A percentile compares a stretch with the other conserved stretches of the same genome.
phyloP scores from a whole-genome alignment of 2,113 vertebrate species.

The Promerops cafer region DNA sequence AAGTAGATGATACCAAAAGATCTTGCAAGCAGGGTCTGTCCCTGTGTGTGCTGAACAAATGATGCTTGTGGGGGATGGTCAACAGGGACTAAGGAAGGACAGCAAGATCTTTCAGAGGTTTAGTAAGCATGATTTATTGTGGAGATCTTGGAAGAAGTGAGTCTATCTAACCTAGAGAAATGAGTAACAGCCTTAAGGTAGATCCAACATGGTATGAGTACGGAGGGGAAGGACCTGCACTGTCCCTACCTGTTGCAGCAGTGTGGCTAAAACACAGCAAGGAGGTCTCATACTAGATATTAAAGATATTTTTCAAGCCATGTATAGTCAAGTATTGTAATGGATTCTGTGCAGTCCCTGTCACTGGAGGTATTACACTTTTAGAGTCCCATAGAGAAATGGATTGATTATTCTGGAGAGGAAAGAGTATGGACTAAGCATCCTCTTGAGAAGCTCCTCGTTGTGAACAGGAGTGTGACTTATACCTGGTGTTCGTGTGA shows the following conservation, averaged over 20 bases:
- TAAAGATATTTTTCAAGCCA: not conserved
- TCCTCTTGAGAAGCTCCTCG: not conserved
- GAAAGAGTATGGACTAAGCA: not conserved
- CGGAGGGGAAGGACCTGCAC: not conserved
- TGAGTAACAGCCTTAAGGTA: not conserved
- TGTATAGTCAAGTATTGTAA: not conserved
- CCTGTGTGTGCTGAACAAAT: not conserved
- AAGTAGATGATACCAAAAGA: not conserved
- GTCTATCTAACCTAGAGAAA: not conserved
- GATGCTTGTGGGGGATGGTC: fast-evolving
- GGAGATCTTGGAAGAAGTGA: not conserved
- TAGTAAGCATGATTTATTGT: not conserved
- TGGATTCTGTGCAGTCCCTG: not conserved
- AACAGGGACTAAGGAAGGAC: not conserved
- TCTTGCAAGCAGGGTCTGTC: not conserved
- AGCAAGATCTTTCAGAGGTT: not conserved
- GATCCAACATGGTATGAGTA: not conserved
- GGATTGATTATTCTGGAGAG: not conserved
- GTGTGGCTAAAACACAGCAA: not conserved
- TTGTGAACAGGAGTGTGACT: not conserved
- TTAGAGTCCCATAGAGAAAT: not conserved
- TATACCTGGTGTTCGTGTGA: not conserved
- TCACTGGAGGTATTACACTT: not conserved
- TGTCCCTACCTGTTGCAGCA: not conserved
- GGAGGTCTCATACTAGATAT: not conserved